Conservation (phyloP, 2,888 invertebrate genomes). For the Dendrolimus pini region DNA sequence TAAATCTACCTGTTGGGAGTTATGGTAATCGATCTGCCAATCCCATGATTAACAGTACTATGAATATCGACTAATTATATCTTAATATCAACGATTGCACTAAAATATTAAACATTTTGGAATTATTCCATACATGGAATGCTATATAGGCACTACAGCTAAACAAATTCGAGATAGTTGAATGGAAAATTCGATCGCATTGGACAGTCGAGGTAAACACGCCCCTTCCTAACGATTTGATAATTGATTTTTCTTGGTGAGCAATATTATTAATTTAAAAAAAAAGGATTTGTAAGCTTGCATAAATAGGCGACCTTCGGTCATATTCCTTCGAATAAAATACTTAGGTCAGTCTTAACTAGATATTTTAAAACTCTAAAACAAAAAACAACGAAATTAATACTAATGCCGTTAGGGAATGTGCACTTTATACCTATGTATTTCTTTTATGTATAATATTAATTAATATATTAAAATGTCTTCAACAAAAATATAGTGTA, state of each 20-base stretch:
- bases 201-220: conserved; percentile 4
- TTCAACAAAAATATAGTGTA: conserved; percentile 57
- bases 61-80: conserved; percentile 41
- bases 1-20: conserved; percentile 35
- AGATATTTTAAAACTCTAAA: conserved; percentile 61
- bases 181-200: conserved; percentile 22
- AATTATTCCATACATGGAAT: conserved; percentile 68
- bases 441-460: conserved; percentile 45
- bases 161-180: conserved; percentile 64
- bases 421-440: conserved; percentile 60
- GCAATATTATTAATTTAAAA: conserved; percentile 3
- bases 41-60: conserved; percentile 19
- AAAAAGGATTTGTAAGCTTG: conserved; percentile 5
- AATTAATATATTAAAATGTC: conserved; percentile 43
- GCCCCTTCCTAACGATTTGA: too few species aligned
- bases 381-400: conserved; percentile 69
- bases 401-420: conserved; percentile 68
- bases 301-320: conserved; percentile 31
- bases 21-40: conserved; percentile 20
- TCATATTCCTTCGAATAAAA: conserved; percentile 46
- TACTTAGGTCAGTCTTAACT: conserved; percentile 74
- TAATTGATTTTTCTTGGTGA: background rate
- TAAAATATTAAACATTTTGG: conserved; percentile 59
- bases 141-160: conserved; percentile 59
- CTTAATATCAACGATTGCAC: conserved; percentile 66